A percentile compares a stretch with the other conserved stretches of the same genome.
Evolutionary conservation across 2,113 vertebrate genomes (phyloP).

Genomic region (Saguinus midas): DNA sequence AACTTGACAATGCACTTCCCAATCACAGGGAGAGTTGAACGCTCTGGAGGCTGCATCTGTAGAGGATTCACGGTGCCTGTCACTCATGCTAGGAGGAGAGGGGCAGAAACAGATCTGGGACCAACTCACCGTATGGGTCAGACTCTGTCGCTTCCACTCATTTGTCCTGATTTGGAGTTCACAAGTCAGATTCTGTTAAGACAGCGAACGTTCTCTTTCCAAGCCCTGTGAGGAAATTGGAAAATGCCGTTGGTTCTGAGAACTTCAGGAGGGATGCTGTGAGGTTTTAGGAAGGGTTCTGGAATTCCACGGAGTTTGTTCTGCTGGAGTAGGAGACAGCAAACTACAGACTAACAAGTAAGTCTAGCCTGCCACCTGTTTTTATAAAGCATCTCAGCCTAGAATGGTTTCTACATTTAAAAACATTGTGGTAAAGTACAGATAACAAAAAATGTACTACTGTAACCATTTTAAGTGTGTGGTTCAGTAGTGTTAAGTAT

Average conservation of each 20-base stretch:
- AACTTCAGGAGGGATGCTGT: too few relatives aligned
- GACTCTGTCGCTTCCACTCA: too few relatives aligned
- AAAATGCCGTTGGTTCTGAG: not conserved
- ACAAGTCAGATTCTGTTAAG: not conserved
- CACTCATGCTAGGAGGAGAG: not conserved
- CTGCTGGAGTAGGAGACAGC: not conserved
- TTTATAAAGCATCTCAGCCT: not conserved
- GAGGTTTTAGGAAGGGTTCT: not conserved
- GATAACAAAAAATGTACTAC: not conserved
- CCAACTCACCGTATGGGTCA: accelerated
- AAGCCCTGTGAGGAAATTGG: not conserved
- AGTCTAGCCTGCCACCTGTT: not conserved
- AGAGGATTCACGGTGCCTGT: not conserved
- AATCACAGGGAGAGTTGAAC: not conserved
- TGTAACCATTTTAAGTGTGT: not conserved
- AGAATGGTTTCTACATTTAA: not conserved
- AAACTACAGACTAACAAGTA: not conserved
- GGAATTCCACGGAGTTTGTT: not conserved
- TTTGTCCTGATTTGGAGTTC: not conserved
- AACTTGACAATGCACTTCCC: not conserved
- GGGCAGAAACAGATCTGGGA: not conserved
- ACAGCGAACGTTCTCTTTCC: not conserved
- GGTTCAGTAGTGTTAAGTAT: not conserved
- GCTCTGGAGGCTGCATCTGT: not conserved
- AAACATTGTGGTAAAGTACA: not conserved